phyloP scores from a whole-genome alignment of 2,888 invertebrate genomes.

The Drosophila aldrichi region DNA sequence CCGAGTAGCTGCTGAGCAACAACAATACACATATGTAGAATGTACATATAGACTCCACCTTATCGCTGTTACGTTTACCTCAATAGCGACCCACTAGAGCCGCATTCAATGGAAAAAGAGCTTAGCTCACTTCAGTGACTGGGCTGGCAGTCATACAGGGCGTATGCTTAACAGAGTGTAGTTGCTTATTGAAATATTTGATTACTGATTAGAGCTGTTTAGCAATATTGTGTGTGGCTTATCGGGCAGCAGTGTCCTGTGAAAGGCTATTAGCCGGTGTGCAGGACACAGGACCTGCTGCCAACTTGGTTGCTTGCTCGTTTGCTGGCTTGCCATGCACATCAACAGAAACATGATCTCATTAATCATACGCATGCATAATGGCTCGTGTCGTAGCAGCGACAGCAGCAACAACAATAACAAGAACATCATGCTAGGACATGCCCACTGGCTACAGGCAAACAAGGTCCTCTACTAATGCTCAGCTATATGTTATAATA shows the following conservation, averaged over 20 bases:
- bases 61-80: neutral
- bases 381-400: slow-evolving; percentile 67
- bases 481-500: slow-evolving; percentile 64
- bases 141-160: slow-evolving; percentile 6
- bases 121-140: neutral
- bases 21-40: neutral
- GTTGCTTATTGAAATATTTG: slow-evolving; percentile 49
- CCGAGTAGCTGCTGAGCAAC: neutral
- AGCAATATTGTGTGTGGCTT: slow-evolving; percentile 44
- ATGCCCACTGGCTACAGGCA: slow-evolving; percentile 37
- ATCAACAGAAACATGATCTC: slow-evolving; percentile 77
- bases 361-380: slow-evolving; percentile 77
- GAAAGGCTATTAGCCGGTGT: slow-evolving; percentile 49
- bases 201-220: slow-evolving; percentile 50
- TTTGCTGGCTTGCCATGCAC: slow-evolving; percentile 37
- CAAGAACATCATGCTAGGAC: slow-evolving; percentile 27
- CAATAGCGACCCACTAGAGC: neutral
- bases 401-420: slow-evolving; percentile 24
- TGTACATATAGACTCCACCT: neutral
- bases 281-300: slow-evolving; percentile 12
- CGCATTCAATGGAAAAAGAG: neutral
- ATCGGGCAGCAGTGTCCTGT: slow-evolving; percentile 29
- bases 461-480: slow-evolving; percentile 42
- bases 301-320: slow-evolving; percentile 10
- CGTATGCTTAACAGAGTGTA: slow-evolving; percentile 3